These are phyloP conservation scores for Epinotia demarniana DNA, from an alignment of 2,888 invertebrate species.

Conservation along the genomic window DNA sequence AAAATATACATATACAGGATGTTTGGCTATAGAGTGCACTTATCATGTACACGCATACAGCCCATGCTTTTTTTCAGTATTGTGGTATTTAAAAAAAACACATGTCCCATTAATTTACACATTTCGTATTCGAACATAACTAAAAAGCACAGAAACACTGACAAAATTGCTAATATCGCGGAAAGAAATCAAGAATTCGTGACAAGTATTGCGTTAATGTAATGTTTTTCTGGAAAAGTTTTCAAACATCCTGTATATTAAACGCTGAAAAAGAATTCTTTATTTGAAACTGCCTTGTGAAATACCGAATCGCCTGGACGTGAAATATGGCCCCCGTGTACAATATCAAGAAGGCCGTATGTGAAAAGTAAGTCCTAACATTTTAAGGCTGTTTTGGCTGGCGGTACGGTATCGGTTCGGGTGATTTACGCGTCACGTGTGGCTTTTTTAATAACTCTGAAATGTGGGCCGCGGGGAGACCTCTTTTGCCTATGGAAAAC, in stretches of 20 bases:
- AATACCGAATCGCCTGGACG: conserved; percentile 11
- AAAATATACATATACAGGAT: neutral
- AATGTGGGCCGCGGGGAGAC: neutral
- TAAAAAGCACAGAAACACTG: too few species aligned
- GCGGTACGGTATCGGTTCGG: neutral
- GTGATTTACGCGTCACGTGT: conserved; percentile 27
- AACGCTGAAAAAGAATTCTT: conserved; percentile 8
- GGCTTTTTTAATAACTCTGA: conserved; percentile 24
- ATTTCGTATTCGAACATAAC: too few species aligned
- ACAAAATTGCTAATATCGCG: too few species aligned
- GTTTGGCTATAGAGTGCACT: neutral
- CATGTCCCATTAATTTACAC: too few species aligned
- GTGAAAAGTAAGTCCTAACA: neutral
- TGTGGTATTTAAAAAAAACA: too few species aligned
- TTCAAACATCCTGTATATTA: conserved; percentile 16
- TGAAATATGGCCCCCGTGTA: conserved; percentile 13
- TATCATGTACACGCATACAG: too few species aligned
- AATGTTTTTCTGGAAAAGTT: too few species aligned
- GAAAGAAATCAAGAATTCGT: too few species aligned
- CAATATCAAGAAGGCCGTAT: neutral
- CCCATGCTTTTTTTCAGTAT: too few species aligned
- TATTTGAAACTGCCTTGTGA: conserved; percentile 25
- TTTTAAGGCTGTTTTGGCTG: neutral
- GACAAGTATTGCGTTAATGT: too few species aligned
- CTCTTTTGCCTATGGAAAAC: neutral